These are phyloP conservation scores for Tenodera sinensis DNA, from an alignment of 2,888 invertebrate species.

Conservation along the genomic window DNA sequence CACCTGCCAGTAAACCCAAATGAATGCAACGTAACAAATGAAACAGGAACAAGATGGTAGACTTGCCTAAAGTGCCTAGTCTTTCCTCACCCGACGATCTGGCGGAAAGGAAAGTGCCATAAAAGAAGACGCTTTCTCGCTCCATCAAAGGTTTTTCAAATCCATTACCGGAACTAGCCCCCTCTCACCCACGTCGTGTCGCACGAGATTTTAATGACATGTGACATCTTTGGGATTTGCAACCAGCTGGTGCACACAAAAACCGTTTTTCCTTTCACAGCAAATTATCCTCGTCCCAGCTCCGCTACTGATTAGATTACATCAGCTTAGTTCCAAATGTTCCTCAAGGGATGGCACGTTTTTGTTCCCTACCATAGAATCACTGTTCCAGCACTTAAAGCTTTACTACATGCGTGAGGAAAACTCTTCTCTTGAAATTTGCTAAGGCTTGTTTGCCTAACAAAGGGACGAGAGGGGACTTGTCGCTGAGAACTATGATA, in stretches of 20 bases:
- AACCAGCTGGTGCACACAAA: background rate
- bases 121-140: background rate
- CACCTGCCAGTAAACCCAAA: too few species aligned
- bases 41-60: too few species aligned
- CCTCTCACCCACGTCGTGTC: background rate
- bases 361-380: too few species aligned
- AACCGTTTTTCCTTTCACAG: background rate
- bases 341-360: background rate
- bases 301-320: background rate
- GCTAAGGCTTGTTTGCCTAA: too few species aligned
- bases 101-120: background rate
- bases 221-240: background rate
- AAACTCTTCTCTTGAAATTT: too few species aligned
- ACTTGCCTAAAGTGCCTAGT: too few species aligned
- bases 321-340: background rate
- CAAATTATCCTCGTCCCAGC: background rate
- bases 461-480: too few species aligned
- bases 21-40: too few species aligned
- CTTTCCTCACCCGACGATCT: background rate
- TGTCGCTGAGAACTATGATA: too few species aligned
- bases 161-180: background rate
- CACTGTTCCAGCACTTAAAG: too few species aligned
- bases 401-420: too few species aligned
- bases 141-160: background rate
- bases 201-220: background rate